phyloP scores from a whole-genome alignment of 2,888 invertebrate genomes.

The Stenichneumon culpator region DNA sequence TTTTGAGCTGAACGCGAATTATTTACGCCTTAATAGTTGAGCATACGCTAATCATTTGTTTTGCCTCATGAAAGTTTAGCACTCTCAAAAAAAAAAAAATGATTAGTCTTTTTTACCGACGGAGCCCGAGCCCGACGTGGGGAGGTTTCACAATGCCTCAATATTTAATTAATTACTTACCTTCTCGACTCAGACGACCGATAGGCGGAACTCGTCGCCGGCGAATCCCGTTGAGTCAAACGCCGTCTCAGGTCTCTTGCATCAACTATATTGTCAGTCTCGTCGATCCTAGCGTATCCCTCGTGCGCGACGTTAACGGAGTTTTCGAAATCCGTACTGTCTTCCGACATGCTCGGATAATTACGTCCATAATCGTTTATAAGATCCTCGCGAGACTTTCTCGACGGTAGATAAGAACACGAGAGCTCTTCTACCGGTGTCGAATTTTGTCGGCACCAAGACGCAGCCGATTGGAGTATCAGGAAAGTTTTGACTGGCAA shows the following conservation, averaged over 20 bases:
- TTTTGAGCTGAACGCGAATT: too few species aligned
- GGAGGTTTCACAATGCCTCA: not conserved
- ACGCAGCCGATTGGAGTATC: constrained; percentile 69
- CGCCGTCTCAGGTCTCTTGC: constrained; percentile 71
- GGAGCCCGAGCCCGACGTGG: too few species aligned
- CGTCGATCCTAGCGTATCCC: constrained; percentile 49
- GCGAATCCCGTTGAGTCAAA: constrained; percentile 39
- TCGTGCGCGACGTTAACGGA: constrained; percentile 46
- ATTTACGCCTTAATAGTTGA: too few species aligned
- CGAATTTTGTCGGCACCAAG: constrained; percentile 72
- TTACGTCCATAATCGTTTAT: constrained; percentile 69
- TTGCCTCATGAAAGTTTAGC: too few species aligned
- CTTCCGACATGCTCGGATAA: constrained; percentile 73
- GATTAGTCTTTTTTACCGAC: too few species aligned
- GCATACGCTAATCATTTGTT: too few species aligned
- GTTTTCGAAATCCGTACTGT: constrained; percentile 69
- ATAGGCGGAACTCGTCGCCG: constrained; percentile 36
- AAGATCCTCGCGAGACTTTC: constrained; percentile 75
- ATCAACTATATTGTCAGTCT: constrained; percentile 70
- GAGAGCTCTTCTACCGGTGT: constrained; percentile 78
- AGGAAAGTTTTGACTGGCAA: constrained; percentile 71
- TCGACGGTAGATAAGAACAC: constrained; percentile 80
- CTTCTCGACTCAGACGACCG: constrained; percentile 71
- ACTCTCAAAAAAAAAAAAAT: too few species aligned
- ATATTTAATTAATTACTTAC: constrained; percentile 65